Evolutionary conservation across 1,140 invertebrate species (phyloP), one percentile per base, ranked within the genome.

Genomic region (Listronotus oregonensis): DNA sequence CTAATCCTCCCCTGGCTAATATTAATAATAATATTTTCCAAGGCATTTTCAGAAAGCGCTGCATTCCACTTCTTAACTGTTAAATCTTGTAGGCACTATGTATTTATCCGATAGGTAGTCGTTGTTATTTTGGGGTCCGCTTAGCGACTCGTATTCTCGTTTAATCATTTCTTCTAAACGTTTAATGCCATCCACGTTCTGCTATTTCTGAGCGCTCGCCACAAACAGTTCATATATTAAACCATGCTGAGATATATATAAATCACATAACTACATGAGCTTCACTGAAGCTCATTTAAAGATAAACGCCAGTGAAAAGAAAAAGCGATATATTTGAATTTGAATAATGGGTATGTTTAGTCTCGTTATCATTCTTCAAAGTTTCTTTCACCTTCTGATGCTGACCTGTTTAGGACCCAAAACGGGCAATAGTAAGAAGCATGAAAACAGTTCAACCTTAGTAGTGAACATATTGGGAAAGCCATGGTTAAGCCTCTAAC

Each of bases 401-500:
- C 84, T 84, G 6, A 90, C 74, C 17, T 80, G 76, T 40, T 83
- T n/a, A n/a, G n/a, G 71, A 6, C 82, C 80, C 0, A 82, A 75
- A 3, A 87, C n/a, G 64, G 5, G 86, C 73, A 76, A 87, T 86
- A 0, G 86, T 79, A 3, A 89, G 18, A 56, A 92, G 80, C 0
- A 86, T 86, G 84, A 81, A 60, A 86, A 89, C 0, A 71, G 0
- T 89, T 86, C 17, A 87, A 76, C 71, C 89, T n/a, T 83, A 0
- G 89, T 86, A 0, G 87, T 89, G 65, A 89, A 89, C 4, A 90
- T 71, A 77, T 86, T 86, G 70, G n/a, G n/a, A 89, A 90, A 0
- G 87, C 87, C 81, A 91, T 85, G 72, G 89, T 91, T 3, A 92
- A 75, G 0, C 86, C 89, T 63, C 90, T 83, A 1, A 93, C 81